Percentiles rank a stretch among this genome's conserved stretches.
Evolutionary conservation across 1,140 invertebrate species (phyloP).

Genomic region (Littorina saxatilis): DNA sequence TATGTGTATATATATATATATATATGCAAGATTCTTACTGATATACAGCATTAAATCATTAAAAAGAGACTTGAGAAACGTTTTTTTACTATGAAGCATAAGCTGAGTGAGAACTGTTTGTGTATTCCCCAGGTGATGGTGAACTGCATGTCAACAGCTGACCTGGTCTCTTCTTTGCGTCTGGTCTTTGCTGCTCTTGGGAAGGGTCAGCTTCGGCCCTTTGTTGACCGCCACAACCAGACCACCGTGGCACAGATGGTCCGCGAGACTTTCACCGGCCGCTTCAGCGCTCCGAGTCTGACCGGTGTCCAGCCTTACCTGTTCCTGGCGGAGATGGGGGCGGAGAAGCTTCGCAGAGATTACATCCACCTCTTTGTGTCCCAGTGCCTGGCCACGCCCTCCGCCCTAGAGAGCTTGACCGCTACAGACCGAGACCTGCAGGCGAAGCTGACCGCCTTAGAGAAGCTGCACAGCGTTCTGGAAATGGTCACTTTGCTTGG

Average conservation of each 20-base stretch:
- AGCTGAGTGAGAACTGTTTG: not conserved
- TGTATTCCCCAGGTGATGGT: constrained; percentile 42
- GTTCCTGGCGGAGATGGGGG: constrained; percentile 64
- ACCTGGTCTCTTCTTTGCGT: constrained; percentile 54
- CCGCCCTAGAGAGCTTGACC: constrained; percentile 49
- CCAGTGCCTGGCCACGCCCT: constrained; percentile 50
- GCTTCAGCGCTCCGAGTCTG: constrained; percentile 53
- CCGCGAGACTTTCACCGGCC: constrained; percentile 56
- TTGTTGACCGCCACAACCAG: constrained; percentile 62
- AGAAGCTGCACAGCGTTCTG: constrained; percentile 58
- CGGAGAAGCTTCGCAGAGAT: constrained; percentile 62
- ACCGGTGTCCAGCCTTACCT: constrained; percentile 55
- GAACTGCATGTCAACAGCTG: constrained; percentile 56
- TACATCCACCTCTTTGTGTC: constrained; percentile 58
- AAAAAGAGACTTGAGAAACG: too few species aligned
- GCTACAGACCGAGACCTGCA: constrained; percentile 37
- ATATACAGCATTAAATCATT: too few species aligned
- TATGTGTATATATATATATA: constrained; percentile 1
- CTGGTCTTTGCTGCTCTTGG: constrained; percentile 57
- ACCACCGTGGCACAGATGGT: constrained; percentile 63
- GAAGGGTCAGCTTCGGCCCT: constrained; percentile 59
- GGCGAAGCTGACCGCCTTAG: constrained; percentile 48
- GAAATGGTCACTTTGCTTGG: constrained; percentile 63
- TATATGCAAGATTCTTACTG: not conserved
- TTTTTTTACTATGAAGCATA: constrained; percentile 17